Percentiles rank a stretch among this genome's conserved stretches.
phyloP scores from a whole-genome alignment of 2,888 invertebrate genomes.

The Tachina grossa region DNA sequence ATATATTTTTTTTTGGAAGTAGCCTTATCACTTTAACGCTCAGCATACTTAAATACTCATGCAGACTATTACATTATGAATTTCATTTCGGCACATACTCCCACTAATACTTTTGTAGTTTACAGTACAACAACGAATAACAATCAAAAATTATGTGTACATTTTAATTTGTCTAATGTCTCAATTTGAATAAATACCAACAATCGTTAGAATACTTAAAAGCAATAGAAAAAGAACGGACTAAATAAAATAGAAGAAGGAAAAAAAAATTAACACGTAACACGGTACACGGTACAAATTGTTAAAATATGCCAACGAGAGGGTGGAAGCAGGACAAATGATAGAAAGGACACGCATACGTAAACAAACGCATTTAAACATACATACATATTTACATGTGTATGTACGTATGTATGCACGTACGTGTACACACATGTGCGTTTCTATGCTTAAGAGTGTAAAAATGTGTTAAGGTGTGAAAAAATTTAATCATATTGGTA shows the following conservation, averaged over 20 bases:
- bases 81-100: constrained; percentile 61
- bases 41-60: background rate
- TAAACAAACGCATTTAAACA: constrained; percentile 3
- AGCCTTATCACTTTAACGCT: background rate
- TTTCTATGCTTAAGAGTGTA: constrained; percentile 7
- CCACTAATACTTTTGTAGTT: background rate
- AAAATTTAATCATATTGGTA: constrained; percentile 35
- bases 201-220: constrained; percentile 48
- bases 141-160: constrained; percentile 81
- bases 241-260: constrained; percentile 61
- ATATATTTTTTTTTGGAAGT: no score
- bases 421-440: background rate
- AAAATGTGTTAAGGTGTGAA: constrained; percentile 44
- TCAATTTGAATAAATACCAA: constrained; percentile 80
- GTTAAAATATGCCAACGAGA: background rate
- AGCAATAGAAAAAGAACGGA: constrained; percentile 49
- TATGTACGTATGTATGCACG: background rate
- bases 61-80: constrained; percentile 34
- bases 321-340: constrained; percentile 1
- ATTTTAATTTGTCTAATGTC: constrained; percentile 82
- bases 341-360: constrained; percentile 52
- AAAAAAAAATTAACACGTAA: constrained; percentile 73
- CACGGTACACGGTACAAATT: constrained; percentile 48
- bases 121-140: constrained; percentile 72
- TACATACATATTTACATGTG: background rate